phyloP scores from a whole-genome alignment of 1,140 invertebrate species.

The Caenorhabditis inopinata region DNA sequence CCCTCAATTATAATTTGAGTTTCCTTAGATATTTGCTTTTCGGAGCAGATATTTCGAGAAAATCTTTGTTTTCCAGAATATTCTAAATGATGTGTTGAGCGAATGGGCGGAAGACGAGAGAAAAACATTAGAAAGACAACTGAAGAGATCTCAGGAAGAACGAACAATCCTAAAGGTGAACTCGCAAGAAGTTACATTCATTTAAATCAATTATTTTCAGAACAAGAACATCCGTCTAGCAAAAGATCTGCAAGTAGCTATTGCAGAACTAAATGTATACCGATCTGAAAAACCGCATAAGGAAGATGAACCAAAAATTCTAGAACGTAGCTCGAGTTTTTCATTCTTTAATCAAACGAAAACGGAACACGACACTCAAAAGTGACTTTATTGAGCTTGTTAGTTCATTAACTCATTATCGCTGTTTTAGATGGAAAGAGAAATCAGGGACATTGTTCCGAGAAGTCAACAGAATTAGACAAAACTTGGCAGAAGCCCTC shows the following conservation, averaged over 20 bases:
- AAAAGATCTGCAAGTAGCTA: constrained; percentile 43
- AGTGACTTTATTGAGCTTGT: not conserved
- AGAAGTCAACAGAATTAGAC: constrained; percentile 58
- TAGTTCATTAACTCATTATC: no score
- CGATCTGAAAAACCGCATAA: constrained; percentile 1
- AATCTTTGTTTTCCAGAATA: not conserved
- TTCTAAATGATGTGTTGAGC: constrained; percentile 41
- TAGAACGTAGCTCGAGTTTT: constrained; percentile 1
- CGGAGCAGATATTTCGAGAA: no score
- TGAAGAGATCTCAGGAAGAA: constrained; percentile 44
- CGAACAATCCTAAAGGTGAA: constrained; percentile 27
- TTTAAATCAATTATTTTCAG: constrained; percentile 32
- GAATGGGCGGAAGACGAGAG: constrained; percentile 41
- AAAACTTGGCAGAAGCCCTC: constrained; percentile 50
- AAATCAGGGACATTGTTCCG: constrained; percentile 59
- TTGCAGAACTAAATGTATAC: constrained; percentile 46
- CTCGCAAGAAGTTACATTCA: not conserved
- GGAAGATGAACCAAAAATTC: not conserved
- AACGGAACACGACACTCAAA: constrained; percentile 8
- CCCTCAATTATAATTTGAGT: not conserved
- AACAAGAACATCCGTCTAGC: constrained; percentile 33
- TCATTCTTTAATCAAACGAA: not conserved
- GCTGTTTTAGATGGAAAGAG: constrained; percentile 58
- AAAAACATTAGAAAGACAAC: constrained; percentile 33
- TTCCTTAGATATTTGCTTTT: not conserved